Evolutionary conservation across 2,113 vertebrate genomes (phyloP).

Genomic region (Corythornis vintsioides): DNA sequence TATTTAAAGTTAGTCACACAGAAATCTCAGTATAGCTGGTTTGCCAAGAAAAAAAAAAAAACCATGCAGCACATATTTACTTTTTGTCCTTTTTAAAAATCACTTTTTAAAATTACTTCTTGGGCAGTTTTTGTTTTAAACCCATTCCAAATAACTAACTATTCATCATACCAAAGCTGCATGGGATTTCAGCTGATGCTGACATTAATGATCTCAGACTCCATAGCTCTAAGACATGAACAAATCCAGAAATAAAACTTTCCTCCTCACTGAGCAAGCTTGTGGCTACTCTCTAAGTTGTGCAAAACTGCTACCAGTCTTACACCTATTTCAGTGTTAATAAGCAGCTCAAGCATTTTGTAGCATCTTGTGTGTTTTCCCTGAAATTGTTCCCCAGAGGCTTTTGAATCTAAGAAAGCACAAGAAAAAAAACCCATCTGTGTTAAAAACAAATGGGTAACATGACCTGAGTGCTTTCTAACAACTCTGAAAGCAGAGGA

Average conservation of each 20-base stretch:
- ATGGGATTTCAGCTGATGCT: background rate
- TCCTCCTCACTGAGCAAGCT: background rate
- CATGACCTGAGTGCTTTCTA: background rate
- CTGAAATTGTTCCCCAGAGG: background rate
- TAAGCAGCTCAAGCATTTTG: background rate
- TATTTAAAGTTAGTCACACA: background rate
- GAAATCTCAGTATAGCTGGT: background rate
- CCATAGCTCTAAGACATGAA: background rate
- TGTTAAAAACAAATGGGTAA: background rate
- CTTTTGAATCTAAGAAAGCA: background rate
- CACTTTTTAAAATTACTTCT: background rate
- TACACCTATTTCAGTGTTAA: background rate
- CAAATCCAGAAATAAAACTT: background rate
- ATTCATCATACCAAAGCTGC: background rate
- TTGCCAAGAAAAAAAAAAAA: background rate
- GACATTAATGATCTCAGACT: background rate
- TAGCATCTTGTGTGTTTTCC: background rate
- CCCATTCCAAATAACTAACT: background rate
- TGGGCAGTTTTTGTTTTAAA: background rate
- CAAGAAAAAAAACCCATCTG: background rate
- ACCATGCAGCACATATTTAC: background rate
- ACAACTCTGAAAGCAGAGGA: background rate
- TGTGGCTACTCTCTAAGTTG: background rate
- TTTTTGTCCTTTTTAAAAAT: background rate
- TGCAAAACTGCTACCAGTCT: background rate